phyloP scores from a whole-genome alignment of 2,113 vertebrate genomes.

The Microcebus jonahi region DNA sequence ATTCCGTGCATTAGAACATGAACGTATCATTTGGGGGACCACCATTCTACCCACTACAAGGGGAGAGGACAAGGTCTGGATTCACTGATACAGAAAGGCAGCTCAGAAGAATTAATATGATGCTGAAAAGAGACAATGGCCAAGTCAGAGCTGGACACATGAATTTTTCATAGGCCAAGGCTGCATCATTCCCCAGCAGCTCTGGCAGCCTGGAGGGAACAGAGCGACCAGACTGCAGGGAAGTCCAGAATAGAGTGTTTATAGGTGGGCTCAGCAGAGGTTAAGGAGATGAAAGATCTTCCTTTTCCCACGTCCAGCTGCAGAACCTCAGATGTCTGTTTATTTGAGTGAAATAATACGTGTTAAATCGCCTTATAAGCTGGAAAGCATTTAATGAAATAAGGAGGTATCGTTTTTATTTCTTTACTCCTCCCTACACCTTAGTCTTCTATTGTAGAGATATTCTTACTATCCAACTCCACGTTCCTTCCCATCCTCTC shows the following conservation, averaged over 20 bases:
- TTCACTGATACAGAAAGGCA: neutral
- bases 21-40: neutral
- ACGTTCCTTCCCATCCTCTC: neutral
- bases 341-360: neutral
- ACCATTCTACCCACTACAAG: neutral
- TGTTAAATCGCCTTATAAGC: neutral
- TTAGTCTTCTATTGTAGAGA: neutral
- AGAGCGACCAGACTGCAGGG: neutral
- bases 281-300: neutral
- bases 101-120: neutral
- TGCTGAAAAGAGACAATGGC: neutral
- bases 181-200: neutral
- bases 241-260: neutral
- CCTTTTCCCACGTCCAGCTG: neutral
- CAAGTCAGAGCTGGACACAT: neutral
- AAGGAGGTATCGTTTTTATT: neutral
- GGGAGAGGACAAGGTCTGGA: neutral
- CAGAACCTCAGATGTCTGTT: neutral
- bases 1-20: neutral
- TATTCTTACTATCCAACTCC: neutral
- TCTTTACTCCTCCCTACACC: neutral
- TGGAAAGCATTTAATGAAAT: neutral
- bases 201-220: neutral
- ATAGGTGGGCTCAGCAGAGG: neutral
- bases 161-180: neutral